Conservation (phyloP, 2,797 vertebrate species). For the Zonotrichia albicollis region DNA sequence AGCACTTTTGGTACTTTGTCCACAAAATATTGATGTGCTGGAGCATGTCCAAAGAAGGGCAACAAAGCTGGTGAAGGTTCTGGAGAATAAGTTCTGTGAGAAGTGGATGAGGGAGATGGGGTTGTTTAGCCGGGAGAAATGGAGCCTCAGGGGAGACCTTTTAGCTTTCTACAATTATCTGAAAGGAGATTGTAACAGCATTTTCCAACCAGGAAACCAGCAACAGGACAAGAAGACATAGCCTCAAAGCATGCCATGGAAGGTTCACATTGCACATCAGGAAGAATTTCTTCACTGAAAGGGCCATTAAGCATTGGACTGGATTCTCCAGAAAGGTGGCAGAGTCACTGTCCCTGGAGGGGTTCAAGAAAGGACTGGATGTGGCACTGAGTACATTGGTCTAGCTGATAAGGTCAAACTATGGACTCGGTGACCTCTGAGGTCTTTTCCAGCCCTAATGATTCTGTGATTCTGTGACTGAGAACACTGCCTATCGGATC, state of each 20-base stretch:
- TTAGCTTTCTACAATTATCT: not conserved
- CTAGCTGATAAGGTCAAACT: not conserved
- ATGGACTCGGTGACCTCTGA: fast-evolving
- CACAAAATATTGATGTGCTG: not conserved
- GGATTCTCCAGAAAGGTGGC: not conserved
- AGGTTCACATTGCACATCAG: not conserved
- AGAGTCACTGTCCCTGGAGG: not conserved
- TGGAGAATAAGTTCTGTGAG: not conserved
- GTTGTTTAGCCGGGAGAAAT: not conserved
- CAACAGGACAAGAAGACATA: not conserved
- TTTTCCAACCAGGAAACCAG: not conserved
- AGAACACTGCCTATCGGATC: not conserved
- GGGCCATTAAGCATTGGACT: not conserved
- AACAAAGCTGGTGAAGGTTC: not conserved
- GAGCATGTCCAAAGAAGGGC: not conserved
- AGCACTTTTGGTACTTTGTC: not conserved
- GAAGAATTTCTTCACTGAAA: not conserved
- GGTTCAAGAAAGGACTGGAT: not conserved
- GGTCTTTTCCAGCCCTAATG: not conserved
- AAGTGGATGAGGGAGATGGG: not conserved
- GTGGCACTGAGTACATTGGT: not conserved
- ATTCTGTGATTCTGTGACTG: not conserved
- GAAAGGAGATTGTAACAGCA: not conserved
- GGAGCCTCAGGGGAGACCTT: not conserved
- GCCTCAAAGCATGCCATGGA: not conserved